These are phyloP conservation scores for Phlogophora meticulosa DNA, from an alignment of 2,888 invertebrate species.

Conservation along the genomic window DNA sequence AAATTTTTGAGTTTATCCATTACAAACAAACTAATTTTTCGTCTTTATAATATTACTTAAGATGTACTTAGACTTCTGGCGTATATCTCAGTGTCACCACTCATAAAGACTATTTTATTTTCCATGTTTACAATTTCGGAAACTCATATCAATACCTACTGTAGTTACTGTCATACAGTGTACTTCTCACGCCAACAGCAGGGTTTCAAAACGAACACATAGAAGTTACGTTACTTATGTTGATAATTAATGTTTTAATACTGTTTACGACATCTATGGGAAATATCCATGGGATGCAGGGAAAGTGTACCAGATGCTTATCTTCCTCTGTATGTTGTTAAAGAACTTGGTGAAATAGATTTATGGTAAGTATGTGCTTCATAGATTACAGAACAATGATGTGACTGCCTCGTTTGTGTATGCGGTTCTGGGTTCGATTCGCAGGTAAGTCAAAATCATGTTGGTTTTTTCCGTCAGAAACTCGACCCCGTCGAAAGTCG, in stretches of 20 bases:
- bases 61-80: too few relatives aligned
- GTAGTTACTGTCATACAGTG: conserved; percentile 2
- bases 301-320: conserved; percentile 52
- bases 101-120: too few relatives aligned
- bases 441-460: not conserved
- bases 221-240: conserved; percentile 32
- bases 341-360: conserved; percentile 20
- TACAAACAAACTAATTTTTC: too few relatives aligned
- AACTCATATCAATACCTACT: not conserved
- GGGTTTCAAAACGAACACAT: conserved; percentile 38
- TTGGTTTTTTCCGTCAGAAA: not conserved
- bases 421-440: not conserved
- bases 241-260: conserved; percentile 53
- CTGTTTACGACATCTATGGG: conserved; percentile 56
- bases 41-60: too few relatives aligned
- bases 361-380: conserved; percentile 19
- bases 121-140: conserved; percentile 1
- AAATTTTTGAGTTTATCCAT: too few relatives aligned
- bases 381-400: conserved; percentile 1
- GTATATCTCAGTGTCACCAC: too few relatives aligned
- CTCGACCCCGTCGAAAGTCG: too few relatives aligned
- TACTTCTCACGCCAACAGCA: conserved; percentile 51
- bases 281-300: conserved; percentile 49
- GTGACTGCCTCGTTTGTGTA: not conserved
- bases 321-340: conserved; percentile 25